These are phyloP conservation scores for Tribolium freemani DNA, from an alignment of 2,888 invertebrate genomes.

Conservation along the genomic window DNA sequence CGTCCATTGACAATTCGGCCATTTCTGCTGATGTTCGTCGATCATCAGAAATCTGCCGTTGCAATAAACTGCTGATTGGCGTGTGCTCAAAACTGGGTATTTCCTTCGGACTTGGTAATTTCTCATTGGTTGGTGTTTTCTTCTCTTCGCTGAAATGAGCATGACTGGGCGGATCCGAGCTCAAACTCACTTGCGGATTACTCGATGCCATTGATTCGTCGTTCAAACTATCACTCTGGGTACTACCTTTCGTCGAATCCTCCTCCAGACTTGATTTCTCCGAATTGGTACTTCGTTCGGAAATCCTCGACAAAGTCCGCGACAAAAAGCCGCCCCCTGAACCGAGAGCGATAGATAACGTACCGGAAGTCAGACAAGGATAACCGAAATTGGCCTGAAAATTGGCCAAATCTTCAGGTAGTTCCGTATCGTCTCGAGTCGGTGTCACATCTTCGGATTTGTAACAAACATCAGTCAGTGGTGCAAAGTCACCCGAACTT, in stretches of 20 bases:
- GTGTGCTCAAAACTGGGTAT: slow-evolving; percentile 57
- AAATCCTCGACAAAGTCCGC: slow-evolving; percentile 87
- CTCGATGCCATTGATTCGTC: slow-evolving; percentile 88
- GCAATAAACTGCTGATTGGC: slow-evolving; percentile 63
- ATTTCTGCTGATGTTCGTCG: slow-evolving; percentile 87
- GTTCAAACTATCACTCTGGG: slow-evolving; percentile 86
- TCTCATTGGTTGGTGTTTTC: slow-evolving; percentile 60
- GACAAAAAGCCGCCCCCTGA: slow-evolving; percentile 79
- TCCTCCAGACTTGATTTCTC: slow-evolving; percentile 90
- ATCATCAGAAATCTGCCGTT: slow-evolving; percentile 81
- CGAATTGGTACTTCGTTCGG: slow-evolving; percentile 89
- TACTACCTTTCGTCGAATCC: slow-evolving; percentile 88
- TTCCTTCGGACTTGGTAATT: slow-evolving; percentile 49
- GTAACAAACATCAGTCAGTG: slow-evolving; percentile 61
- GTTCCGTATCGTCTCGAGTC: slow-evolving; percentile 76
- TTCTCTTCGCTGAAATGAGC: slow-evolving; percentile 73
- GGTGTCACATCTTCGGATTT: slow-evolving; percentile 70
- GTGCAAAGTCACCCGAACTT: slow-evolving; percentile 61
- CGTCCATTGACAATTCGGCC: slow-evolving; percentile 86
- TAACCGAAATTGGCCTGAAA: slow-evolving; percentile 83
- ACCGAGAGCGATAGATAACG: slow-evolving; percentile 71
- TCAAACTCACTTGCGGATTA: slow-evolving; percentile 87
- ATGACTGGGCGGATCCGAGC: slow-evolving; percentile 86
- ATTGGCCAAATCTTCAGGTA: slow-evolving; percentile 83
- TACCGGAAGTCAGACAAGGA: slow-evolving; percentile 74